Evolutionary conservation across 2,113 vertebrate species (phyloP), one percentile per base, ranked within the genome.

Genomic region (Corvus hawaiiensis): DNA sequence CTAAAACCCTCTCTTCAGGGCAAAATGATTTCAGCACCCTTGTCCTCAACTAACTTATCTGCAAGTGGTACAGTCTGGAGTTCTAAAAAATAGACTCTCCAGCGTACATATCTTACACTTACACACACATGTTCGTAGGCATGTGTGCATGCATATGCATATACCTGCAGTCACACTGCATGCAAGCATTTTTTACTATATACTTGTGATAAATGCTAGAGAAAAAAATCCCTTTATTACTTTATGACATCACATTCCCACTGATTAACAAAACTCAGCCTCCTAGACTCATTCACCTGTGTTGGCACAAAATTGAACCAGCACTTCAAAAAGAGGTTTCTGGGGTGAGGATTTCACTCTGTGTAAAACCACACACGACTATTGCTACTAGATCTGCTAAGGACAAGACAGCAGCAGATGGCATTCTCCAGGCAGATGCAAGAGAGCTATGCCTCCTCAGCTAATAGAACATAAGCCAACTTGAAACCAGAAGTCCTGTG

Each of bases 321-420:
- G 13, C 61, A 61, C 15, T 43, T 44, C 23, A 81, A 51, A 88
- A 86, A 46, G 37, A 63, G 15, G 11, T 8, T 56, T 77, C 39
- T 16, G 9, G 54, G 28, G 13, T 0, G 1, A 73, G 20, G 18
- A 82, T 72, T 87, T 91, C 20, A 3, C 43, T 32, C 21, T n/a
- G 23, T 21, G 30, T 61, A 87, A 92, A 90, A 62, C 17, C 39
- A 58, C 58, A 37, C 67, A 28, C 1, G 14, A 32, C 33, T 81
- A 55, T 55, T 74, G 68, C 55, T 84, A 37, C 27, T 43, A 44
- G 89, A 52, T 51, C 90, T 87, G 83, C 72, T 93, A 90, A 92
- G 46, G 76, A 71, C 78, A 90, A 93, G 90, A 32, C 8, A 86
- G 86, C 48, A 95, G 95, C 94, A 96, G 95, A 93, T 94, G 90